phyloP scores from a whole-genome alignment of 2,797 vertebrate species.

The Triplophysa bombifrons region DNA sequence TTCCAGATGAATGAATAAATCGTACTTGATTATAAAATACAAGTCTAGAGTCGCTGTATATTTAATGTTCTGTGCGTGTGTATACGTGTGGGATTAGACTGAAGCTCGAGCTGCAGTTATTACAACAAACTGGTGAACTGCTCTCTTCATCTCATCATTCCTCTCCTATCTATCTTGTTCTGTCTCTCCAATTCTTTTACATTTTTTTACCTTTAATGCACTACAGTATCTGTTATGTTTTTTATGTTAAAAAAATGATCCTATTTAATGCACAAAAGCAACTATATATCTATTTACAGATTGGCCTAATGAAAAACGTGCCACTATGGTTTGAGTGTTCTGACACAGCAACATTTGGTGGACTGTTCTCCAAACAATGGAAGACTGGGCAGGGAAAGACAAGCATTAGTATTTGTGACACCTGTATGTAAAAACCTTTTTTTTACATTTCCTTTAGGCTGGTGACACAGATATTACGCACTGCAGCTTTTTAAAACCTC shows the following conservation, averaged over 20 bases:
- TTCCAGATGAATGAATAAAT: constrained; percentile 25
- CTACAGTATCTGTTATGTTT: too few species aligned
- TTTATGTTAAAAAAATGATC: neutral
- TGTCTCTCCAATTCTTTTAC: neutral
- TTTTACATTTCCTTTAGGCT: neutral
- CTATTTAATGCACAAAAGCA: neutral
- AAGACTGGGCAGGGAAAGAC: neutral
- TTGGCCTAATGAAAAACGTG: neutral
- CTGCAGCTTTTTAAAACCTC: neutral
- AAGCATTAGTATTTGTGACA: neutral
- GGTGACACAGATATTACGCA: neutral
- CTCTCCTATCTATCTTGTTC: constrained; percentile 28
- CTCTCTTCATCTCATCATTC: constrained; percentile 15
- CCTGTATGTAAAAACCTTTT: neutral
- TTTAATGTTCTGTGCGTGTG: constrained; percentile 1
- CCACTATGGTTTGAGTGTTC: too few species aligned
- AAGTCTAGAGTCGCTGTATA: neutral
- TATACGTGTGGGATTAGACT: neutral
- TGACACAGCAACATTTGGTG: too few species aligned
- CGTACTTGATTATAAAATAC: neutral
- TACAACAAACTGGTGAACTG: constrained; percentile 24
- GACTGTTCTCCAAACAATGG: neutral
- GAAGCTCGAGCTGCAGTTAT: neutral
- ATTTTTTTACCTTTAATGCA: too few species aligned
- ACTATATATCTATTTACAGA: neutral